Evolutionary conservation across 2,888 invertebrate genomes (phyloP), one percentile per base, ranked within the genome.

Genomic region (Ryuthela nishihirai): DNA sequence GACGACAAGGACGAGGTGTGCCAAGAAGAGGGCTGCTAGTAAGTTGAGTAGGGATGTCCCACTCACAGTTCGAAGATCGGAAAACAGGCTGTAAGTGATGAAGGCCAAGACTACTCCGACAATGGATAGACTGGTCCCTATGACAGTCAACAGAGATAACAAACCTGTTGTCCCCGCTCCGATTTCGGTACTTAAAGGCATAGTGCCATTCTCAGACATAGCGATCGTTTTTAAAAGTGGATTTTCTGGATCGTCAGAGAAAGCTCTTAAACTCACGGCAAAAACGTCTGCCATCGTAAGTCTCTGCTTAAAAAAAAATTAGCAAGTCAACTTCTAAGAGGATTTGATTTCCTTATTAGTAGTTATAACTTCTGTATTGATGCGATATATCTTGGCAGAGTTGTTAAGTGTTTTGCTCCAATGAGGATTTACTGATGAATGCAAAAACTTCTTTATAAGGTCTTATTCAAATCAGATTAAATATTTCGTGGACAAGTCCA

Each of bases 81-180:
- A 83, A 73, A 83, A 83, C 69, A 83, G 76, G 70, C 83, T 83
- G 77, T 83, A 83, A 2, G 83, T 83, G 67, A 83, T 83, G 74
- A 83, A 83, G 62, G 83, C 83, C 71, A 83, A 83, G 41, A 83
- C 83, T 38, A 83, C 76, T 18, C 82, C 83, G 26, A 83, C 83
- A 48, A 83, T 74, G 29, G 83, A 83, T 40, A 83, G 76, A 69
- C 83, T 83, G 68, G 83, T 83, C 29, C 83, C 81, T 10, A 84
- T 75, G 7, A 84, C 81, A 40, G 83, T 83, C 65, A 83, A 76
- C 40, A 84, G 74, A 10, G 83, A 83, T 43, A 84, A 74, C 52
- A 82, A 76, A 62, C 82, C 81, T 65, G 82, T 81, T 4, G 38
- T 34, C 23, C 35, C 46, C 6, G 36, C 35, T 18, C 46, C 46